Evolutionary conservation across 2,113 vertebrate genomes (phyloP), one percentile per base, ranked within the genome.

Genomic region (Hippocampus mohnikei): DNA sequence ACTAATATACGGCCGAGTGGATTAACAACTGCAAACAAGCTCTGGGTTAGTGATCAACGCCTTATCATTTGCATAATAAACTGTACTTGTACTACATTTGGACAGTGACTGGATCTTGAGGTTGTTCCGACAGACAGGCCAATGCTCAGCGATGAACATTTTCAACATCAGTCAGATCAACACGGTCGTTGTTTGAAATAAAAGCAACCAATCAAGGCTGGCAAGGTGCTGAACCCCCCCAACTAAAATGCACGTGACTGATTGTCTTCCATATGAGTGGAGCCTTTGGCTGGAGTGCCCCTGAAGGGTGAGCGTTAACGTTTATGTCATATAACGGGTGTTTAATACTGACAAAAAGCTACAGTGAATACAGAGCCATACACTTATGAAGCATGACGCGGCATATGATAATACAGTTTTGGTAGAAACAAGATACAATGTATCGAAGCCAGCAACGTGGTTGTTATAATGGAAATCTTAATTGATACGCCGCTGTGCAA

Each of bases 361-460:
- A 65, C 67, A 67, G 60, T 50, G 46, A 82, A 67, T 13, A 70
- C 37, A 18, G 50, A 82, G 61, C 10, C 56, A 15, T 53, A 58
- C 40, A 29, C 33, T 41, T 6, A 62, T 67, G 21, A 78, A 79
- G 75, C 60, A 84, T 67, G 60, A 79, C 67, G 53, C 46, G 44
- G 66, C 58, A 13, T 59, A 25, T 16, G 15, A 58, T 3, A 27
- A 25, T 3, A 58, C 23, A 33, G 27, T 55, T 23, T 3, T 55
- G 52, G 52, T 55, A 55, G 3, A 11, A 53, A 53, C 2, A n/a
- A 53, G 6, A 53, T 53, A n/a, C 20, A n/a, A 53, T n/a, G 21
- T 9, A n/a, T 9, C 2, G 21, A 53, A n/a, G 21, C 12, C 46
- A 20, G 46, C 5, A 50, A 50, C 46, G 13, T 50, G 13, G 8